phyloP scores from a whole-genome alignment of 2,113 vertebrate genomes.

The Dipodomys ordii region DNA sequence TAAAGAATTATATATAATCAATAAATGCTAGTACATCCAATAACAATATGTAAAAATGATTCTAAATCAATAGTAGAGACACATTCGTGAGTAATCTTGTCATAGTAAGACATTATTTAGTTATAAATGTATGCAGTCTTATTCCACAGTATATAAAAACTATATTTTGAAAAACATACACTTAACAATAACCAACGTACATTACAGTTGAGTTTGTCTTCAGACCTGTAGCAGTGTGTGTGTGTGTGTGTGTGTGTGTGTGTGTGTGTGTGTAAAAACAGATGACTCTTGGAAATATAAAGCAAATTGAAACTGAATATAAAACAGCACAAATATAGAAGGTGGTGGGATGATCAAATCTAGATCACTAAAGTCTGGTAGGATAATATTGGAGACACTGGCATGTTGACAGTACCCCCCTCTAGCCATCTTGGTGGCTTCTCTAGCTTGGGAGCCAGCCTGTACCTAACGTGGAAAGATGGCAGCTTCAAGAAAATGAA shows the following conservation, averaged over 20 bases:
- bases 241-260: neutral
- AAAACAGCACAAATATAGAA: neutral
- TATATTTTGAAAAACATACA: neutral
- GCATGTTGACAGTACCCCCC: neutral
- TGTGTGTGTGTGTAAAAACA: neutral
- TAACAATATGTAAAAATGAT: conserved; percentile 5
- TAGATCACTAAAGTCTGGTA: neutral
- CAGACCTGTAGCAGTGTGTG: neutral
- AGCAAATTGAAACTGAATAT: neutral
- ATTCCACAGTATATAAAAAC: neutral
- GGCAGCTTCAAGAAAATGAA: neutral
- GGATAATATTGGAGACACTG: neutral
- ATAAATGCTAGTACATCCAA: neutral
- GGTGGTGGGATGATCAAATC: neutral
- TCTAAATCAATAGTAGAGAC: neutral
- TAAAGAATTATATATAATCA: too few relatives aligned
- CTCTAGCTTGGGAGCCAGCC: neutral
- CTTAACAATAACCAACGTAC: neutral
- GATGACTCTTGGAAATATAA: conserved; percentile 20
- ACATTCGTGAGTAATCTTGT: neutral
- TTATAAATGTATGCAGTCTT: neutral
- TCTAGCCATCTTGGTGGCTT: neutral
- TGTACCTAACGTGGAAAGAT: neutral
- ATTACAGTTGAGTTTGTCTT: neutral
- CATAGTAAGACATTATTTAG: neutral